These are phyloP conservation scores for Parelbella ahira DNA, from an alignment of 2,888 invertebrate genomes.

Conservation along the genomic window DNA sequence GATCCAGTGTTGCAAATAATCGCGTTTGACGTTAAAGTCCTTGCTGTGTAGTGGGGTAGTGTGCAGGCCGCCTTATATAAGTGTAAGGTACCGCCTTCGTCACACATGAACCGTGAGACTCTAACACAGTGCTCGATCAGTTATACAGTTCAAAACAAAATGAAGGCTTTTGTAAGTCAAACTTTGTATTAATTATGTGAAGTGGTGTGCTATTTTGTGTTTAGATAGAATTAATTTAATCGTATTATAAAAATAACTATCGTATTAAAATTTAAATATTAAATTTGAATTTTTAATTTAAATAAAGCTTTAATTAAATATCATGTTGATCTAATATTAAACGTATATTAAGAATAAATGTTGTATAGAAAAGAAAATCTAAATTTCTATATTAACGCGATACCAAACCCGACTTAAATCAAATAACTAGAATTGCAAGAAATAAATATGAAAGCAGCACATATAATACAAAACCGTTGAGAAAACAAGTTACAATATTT, in stretches of 20 bases:
- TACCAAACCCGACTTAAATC: too few relatives aligned
- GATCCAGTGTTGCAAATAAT: constrained; percentile 38
- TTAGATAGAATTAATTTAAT: too few relatives aligned
- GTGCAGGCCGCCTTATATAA: constrained; percentile 54
- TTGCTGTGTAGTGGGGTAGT: constrained; percentile 48
- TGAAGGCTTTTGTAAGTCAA: constrained; percentile 69
- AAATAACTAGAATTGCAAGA: too few relatives aligned
- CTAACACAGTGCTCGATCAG: constrained; percentile 34
- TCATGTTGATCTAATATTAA: too few relatives aligned
- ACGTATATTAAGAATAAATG: too few relatives aligned
- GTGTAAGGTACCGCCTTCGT: constrained; percentile 34
- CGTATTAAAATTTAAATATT: too few relatives aligned
- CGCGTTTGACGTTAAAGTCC: constrained; percentile 33
- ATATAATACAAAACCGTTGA: too few relatives aligned
- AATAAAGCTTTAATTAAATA: too few relatives aligned
- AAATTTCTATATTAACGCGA: too few relatives aligned
- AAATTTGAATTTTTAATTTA: background rate
- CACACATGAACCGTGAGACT: constrained; percentile 51
- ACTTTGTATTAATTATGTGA: constrained; percentile 16
- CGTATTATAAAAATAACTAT: background rate
- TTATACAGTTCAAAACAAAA: constrained; percentile 46
- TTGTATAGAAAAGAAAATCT: too few relatives aligned
- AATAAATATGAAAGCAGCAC: too few relatives aligned
- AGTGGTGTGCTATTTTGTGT: constrained; percentile 6
- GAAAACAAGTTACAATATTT: too few relatives aligned